Evolutionary conservation across 2,113 vertebrate species (phyloP), one percentile per base, ranked within the genome.

Genomic region (Ptilonorhynchus violaceus): DNA sequence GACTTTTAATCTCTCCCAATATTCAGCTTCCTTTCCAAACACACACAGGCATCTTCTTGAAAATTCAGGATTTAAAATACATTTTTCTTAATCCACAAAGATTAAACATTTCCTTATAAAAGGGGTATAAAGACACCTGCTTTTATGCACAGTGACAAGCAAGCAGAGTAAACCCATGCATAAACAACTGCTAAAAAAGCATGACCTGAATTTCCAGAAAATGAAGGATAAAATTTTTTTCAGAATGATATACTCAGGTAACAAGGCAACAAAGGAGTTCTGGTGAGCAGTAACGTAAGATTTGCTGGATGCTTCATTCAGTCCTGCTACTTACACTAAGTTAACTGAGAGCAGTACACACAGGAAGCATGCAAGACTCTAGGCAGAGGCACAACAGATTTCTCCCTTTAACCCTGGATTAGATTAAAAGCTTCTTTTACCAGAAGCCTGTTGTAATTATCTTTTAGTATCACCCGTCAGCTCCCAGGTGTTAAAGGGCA

Each of bases 301-400:
- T 33, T 23, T 87, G 27, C 69, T 52, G 23, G 35, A 42, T 9
- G 4, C 46, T 53, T 86, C 59, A 28, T 42, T 81, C 28, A 37
- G 46, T 44, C 31, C 35, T 6, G 21, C 53, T 15, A 6, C 33
- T 85, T 23, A 28, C 0, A 28, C 33, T 20, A n/a, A n/a, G 33
- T 27, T 49, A 27, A 19, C 25, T 6, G 18, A 50, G 42, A 85
- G n/a, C 3, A 55, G 16, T 0, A 31, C 1, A 0, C 44, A 46
- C 19, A 69, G 49, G 42, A 72, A 59, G 39, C 0, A 3, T 1
- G 0, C 6, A 77, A 77, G 28, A 58, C 17, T n/a, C 70, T 2
- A 19, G 24, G 28, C 44, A 56, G 35, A 86, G 42, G 55, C 0
- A 2, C 10, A 37, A 70, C 20, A 69, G 13, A 56, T 13, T 39